phyloP scores from a whole-genome alignment of 92 coral and sea anemone species.

The Blastomussa wellsi region DNA sequence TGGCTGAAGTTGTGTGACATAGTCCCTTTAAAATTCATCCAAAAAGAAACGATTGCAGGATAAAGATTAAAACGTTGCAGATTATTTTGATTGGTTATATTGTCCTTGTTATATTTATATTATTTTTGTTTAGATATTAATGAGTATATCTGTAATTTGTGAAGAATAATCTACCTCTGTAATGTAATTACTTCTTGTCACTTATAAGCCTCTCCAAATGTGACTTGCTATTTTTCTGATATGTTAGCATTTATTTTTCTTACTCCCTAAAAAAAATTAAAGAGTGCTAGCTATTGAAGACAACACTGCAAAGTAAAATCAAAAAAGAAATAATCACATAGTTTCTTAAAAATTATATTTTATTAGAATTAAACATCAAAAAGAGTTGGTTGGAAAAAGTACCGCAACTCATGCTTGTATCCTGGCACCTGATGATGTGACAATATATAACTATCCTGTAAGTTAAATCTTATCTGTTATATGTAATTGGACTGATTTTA shows the following conservation, averaged over 20 bases:
- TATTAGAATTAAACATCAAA: conserved; percentile 72
- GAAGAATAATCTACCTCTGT: neutral
- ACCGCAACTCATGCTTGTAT: conserved; percentile 84
- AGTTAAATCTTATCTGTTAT: neutral
- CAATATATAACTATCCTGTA: conserved; percentile 73
- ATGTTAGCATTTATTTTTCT: too few species aligned
- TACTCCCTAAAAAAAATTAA: too few species aligned
- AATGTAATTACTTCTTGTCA: neutral
- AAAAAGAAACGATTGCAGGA: too few species aligned
- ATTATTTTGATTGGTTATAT: neutral
- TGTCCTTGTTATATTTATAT: too few species aligned
- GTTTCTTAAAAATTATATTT: neutral
- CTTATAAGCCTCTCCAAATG: neutral
- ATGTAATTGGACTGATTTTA: too few species aligned
- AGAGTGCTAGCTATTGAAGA: too few species aligned
- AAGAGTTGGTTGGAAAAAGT: conserved; percentile 80
- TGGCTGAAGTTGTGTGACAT: too few species aligned
- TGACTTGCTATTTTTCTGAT: too few species aligned
- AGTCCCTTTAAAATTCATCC: too few species aligned
- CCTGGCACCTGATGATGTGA: conserved; percentile 75
- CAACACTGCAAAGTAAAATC: too few species aligned
- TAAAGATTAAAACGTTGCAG: neutral
- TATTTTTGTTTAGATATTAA: neutral
- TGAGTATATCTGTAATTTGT: neutral
- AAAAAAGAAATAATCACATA: too few species aligned